phyloP scores from a whole-genome alignment of 1,140 invertebrate species.

The Zaprionus africanus region DNA sequence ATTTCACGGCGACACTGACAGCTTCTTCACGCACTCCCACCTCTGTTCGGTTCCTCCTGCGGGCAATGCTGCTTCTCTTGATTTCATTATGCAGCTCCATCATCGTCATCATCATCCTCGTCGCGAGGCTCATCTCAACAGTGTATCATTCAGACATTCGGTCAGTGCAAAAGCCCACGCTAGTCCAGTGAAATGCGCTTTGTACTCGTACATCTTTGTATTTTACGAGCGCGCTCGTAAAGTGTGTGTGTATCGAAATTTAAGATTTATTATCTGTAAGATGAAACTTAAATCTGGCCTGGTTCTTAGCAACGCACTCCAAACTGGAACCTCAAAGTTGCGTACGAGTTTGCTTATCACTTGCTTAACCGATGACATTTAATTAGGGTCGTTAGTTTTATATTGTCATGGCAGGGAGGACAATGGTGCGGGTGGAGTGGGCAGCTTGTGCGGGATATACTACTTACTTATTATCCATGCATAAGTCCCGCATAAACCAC shows the following conservation, averaged over 20 bases:
- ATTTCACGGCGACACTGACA: slow-evolving; percentile 48
- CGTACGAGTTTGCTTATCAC: slow-evolving; percentile 58
- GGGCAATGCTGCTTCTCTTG: slow-evolving; percentile 18
- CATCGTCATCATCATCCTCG: background rate
- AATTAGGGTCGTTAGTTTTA: slow-evolving; percentile 66
- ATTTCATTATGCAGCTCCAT: slow-evolving; percentile 63
- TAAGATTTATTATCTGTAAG: slow-evolving; percentile 78
- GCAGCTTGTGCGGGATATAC: background rate
- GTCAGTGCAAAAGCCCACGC: slow-evolving; percentile 33
- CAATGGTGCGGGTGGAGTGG: background rate
- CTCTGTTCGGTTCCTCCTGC: background rate
- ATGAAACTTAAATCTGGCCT: slow-evolving; percentile 64
- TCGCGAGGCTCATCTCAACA: slow-evolving; percentile 14
- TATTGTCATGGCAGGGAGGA: slow-evolving; percentile 6
- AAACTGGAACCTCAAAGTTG: slow-evolving; percentile 2
- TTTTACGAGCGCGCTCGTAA: slow-evolving; percentile 75
- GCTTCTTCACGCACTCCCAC: background rate
- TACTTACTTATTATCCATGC: background rate
- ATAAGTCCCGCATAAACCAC: background rate
- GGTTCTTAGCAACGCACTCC: slow-evolving; percentile 10
- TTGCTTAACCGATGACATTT: slow-evolving; percentile 67
- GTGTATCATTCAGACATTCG: slow-evolving; percentile 61
- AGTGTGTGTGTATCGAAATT: slow-evolving; percentile 64
- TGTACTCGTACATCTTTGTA: slow-evolving; percentile 51
- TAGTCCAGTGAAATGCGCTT: slow-evolving; percentile 26